Percentiles rank a stretch among this genome's conserved stretches.
Evolutionary conservation across 2,113 vertebrate species (phyloP).

Genomic region (Struthidea cinerea): DNA sequence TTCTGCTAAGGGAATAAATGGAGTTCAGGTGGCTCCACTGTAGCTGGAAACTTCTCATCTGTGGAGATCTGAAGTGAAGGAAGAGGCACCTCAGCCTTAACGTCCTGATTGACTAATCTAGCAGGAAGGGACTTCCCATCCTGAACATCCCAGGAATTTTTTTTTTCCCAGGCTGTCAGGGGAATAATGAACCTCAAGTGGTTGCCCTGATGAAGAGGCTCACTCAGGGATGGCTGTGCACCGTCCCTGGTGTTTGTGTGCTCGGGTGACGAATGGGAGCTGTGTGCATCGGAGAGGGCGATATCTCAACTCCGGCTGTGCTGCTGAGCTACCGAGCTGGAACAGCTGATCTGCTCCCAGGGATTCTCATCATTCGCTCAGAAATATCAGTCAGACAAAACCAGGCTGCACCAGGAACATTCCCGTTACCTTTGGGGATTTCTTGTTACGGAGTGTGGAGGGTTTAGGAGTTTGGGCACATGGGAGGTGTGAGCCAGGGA

Average conservation of each 20-base stretch:
- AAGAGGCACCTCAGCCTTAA: neutral
- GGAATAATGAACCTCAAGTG: neutral
- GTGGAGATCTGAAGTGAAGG: no score
- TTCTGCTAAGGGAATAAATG: neutral
- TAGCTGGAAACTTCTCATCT: neutral
- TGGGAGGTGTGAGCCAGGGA: neutral
- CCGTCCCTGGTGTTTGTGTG: neutral
- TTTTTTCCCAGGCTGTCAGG: neutral
- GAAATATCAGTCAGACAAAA: neutral
- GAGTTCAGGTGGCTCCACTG: neutral
- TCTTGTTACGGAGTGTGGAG: fast-evolving
- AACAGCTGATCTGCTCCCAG: neutral
- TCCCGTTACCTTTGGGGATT: neutral
- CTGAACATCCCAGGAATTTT: neutral
- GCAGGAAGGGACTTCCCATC: neutral
- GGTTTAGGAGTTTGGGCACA: neutral
- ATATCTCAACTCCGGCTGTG: neutral
- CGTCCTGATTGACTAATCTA: neutral
- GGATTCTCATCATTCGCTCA: neutral
- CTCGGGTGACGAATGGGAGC: neutral
- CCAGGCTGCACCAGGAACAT: neutral
- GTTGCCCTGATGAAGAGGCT: neutral
- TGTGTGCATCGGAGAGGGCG: neutral
- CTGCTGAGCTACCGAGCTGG: neutral
- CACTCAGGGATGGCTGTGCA: neutral